Base-by-base conservation (phyloP, 2,113 vertebrate species). In the Sylvia atricapilla region DNA sequence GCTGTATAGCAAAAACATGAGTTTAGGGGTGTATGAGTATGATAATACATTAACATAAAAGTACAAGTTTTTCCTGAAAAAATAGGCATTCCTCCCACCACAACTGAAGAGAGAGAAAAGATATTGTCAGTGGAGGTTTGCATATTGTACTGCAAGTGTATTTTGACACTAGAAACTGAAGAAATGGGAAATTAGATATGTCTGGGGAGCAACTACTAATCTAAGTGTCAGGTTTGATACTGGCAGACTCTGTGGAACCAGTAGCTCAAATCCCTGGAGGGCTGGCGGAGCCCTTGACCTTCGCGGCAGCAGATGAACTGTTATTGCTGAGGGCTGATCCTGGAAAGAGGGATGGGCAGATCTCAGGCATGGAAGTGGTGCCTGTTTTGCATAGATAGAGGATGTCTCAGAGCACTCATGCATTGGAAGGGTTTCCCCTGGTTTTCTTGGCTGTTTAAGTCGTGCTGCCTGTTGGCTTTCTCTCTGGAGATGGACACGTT, bases 141-240 rank as follows among this genome's bases (percentile, higher is more conserved):
- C 75, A 81, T 90, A 93, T 92, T 96, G 88, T 97, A 87, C 94
- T 96, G 88, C 95, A 84, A 95, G 94, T 94, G 93, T 84, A 96
- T 94, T 96, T 96, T 96, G 95, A 97, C 90, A 94, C 90, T 94
- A 96, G 95, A 96, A 96, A 90, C 93, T 84, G 86, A 96, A 97
- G 92, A 96, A 96, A 96, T 82, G 88, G 80, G 93, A 96, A 96
- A 97, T 91, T 84, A 93, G 94, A 96, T 96, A 89, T 62, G 93
- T 92, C 92, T 94, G 68, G 90, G 86, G 79, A 95, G 75, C 83
- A 94, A 80, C 70, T 96, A 89, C 89, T 96, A 75, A 95, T 95
- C 87, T 94, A 94, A 96, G 95, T 95, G 95, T 97, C 92, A 89
- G 93, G 85, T 94, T 95, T 96, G 94, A 90, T 96, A 90, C 64